phyloP scores from a whole-genome alignment of 2,888 invertebrate genomes.

The Elegia similella region DNA sequence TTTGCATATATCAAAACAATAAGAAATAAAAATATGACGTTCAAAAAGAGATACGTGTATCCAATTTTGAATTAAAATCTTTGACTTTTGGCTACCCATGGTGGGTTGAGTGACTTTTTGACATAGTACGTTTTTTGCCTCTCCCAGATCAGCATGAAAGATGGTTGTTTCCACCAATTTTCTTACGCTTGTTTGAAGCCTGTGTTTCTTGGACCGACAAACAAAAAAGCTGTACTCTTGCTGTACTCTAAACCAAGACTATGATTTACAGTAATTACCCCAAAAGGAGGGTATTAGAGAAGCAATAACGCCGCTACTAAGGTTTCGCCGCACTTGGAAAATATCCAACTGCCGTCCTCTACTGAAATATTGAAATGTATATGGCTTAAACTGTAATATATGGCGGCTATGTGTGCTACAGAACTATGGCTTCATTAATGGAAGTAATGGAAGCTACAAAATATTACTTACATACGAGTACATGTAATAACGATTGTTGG shows the following conservation, averaged over 20 bases:
- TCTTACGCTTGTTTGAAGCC: no score
- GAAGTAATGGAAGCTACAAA: neutral
- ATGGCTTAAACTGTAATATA: conserved; percentile 7
- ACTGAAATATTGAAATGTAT: conserved; percentile 13
- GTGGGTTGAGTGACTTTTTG: no score
- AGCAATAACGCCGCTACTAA: conserved; percentile 6
- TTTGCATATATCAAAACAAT: no score
- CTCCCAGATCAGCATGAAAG: no score
- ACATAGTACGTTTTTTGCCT: no score
- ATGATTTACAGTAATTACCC: conserved; percentile 10
- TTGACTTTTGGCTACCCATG: no score
- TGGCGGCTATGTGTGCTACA: neutral
- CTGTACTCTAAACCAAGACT: neutral
- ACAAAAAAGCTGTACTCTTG: no score
- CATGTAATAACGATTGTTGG: no score
- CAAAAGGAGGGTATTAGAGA: conserved; percentile 3
- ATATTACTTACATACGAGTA: neutral
- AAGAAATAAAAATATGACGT: no score
- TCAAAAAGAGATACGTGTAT: no score
- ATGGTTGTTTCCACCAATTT: no score
- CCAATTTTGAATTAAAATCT: no score
- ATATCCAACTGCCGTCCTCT: conserved; percentile 10
- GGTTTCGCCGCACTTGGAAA: conserved; percentile 7
- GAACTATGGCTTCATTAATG: neutral
- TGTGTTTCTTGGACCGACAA: neutral